These are phyloP conservation scores for Ariolimax columbianus DNA, from an alignment of 2,888 invertebrate genomes.

Conservation along the genomic window DNA sequence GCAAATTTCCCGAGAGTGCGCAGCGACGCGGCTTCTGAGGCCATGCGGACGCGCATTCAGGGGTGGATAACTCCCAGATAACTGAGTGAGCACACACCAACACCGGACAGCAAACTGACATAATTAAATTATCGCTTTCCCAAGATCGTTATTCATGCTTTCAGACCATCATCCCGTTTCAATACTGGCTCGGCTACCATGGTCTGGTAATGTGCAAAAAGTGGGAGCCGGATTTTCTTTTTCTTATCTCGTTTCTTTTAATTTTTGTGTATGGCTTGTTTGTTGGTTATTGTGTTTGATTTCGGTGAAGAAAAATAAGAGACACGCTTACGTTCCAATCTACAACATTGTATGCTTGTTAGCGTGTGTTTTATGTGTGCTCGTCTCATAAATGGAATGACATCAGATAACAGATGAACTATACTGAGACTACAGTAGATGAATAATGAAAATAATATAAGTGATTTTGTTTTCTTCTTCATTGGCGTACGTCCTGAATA, in stretches of 20 bases:
- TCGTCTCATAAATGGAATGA: too few relatives aligned
- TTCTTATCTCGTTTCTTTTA: neutral
- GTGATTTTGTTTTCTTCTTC: too few relatives aligned
- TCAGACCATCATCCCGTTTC: conserved; percentile 7
- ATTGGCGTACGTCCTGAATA: too few relatives aligned
- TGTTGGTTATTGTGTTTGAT: neutral
- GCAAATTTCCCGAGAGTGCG: conserved; percentile 41
- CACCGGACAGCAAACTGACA: conserved; percentile 39
- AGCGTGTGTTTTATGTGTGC: too few relatives aligned
- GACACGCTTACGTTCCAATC: too few relatives aligned
- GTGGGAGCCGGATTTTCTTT: neutral
- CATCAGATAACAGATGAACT: too few relatives aligned
- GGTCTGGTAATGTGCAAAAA: neutral
- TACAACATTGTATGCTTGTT: too few relatives aligned
- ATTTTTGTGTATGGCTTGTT: too few relatives aligned
- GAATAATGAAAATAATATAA: too few relatives aligned
- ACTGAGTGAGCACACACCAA: conserved; percentile 41
- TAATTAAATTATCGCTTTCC: conserved; percentile 49
- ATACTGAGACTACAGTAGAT: too few relatives aligned
- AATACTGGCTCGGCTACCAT: neutral
- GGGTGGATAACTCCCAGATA: conserved; percentile 42
- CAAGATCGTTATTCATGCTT: conserved; percentile 44
- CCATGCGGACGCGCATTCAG: conserved; percentile 36
- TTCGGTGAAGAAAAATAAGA: neutral
- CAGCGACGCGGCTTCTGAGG: conserved; percentile 28